Evolutionary conservation across 2,888 invertebrate genomes (phyloP), one percentile per base, ranked within the genome.

Genomic region (Drosophila macrospina): DNA sequence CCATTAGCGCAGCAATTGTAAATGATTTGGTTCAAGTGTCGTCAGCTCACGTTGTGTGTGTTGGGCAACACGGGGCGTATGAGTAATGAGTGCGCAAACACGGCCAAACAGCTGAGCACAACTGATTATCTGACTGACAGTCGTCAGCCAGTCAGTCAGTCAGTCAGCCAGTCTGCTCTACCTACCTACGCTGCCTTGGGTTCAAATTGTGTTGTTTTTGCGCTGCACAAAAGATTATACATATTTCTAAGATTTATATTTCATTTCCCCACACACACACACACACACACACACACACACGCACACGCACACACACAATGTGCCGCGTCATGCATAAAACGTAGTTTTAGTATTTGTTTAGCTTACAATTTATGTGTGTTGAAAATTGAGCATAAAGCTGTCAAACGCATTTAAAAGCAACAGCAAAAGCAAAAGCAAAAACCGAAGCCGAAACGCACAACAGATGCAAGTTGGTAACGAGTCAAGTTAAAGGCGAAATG

Each of bases 1-100:
- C 85, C 85, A 81, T 74, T 84, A 81, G 74, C 65, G 36, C 71
- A 61, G 20, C 28, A 68, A 80, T 78, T 83, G 81, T 67, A 81
- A 82, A 71, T 74, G 73, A 69, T 60, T 78, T 78, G 71, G 71
- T 52, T 56, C 64, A 66, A 75, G 66, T 71, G 84, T 62, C 66
- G 84, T 68, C 84, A 52, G 52, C 62, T 16, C 26, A 11, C 68
- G 32, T 48, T 64, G 37, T 51, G 37, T 62, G 67, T 55, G 26
- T 77, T 60, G 66, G 57, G 44, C 69, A 68, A 70, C 67, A 71
- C 75, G 75, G 73, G 83, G 73, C 83, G 83, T 80, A 83, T 83
- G 86, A 86, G 83, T 80, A 83, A 86, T 80, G 78, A 66, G 48
- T 68, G 70, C 32, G 59, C 48, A 68, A 75, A 51, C 74, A 74